Conservation (phyloP, 2,888 invertebrate species). For the Girardia tigrina region DNA sequence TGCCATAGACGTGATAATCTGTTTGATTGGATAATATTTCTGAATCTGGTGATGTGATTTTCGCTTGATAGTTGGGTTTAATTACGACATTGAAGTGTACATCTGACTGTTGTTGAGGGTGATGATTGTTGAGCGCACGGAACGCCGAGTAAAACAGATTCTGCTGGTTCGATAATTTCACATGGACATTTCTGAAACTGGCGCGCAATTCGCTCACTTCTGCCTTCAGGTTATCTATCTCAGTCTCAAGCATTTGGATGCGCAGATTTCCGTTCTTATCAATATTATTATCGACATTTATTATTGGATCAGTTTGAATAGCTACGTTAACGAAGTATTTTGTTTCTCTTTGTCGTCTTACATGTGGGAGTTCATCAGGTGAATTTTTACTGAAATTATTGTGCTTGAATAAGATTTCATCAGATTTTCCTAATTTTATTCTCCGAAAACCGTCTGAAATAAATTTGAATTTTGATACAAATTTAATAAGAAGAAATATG, state of each 20-base stretch:
- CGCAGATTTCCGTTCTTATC: not conserved
- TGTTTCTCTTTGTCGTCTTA: not conserved
- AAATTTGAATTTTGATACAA: no score
- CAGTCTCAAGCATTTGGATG: not conserved
- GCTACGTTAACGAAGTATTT: not conserved
- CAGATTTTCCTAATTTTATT: not conserved
- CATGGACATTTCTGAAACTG: conserved; percentile 3
- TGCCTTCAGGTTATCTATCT: not conserved
- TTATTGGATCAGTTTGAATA: not conserved
- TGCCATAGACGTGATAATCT: no score
- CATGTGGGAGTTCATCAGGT: not conserved
- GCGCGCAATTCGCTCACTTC: not conserved
- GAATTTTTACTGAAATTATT: not conserved
- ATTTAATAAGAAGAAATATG: no score
- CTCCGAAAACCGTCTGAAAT: conserved; percentile 11
- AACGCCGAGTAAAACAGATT: not conserved
- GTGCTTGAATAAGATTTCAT: not conserved
- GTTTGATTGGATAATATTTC: no score
- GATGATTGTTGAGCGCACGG: not conserved
- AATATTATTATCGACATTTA: not conserved
- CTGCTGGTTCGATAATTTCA: not conserved
- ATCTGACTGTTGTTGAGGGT: conserved; percentile 1
- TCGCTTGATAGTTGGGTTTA: not conserved
- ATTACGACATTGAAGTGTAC: not conserved
- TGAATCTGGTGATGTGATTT: no score